Conservation (phyloP, 2,888 invertebrate species). For the Willowsia nigromaculata region DNA sequence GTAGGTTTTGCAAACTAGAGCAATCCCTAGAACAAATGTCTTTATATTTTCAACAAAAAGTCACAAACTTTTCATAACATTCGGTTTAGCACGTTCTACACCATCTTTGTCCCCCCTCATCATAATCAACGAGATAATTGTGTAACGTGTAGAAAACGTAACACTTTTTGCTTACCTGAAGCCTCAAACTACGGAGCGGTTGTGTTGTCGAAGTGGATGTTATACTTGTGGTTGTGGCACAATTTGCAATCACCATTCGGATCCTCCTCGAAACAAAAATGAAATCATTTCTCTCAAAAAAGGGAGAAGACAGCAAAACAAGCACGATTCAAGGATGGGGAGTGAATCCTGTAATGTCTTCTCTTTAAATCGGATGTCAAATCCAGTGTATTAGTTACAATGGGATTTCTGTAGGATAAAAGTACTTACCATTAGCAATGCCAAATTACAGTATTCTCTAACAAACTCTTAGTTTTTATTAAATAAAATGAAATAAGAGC, state of each 20-base stretch:
- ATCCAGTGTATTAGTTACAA: neutral
- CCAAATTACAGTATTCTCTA: neutral
- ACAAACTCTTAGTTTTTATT: neutral
- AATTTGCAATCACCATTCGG: neutral
- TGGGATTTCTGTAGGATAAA: neutral
- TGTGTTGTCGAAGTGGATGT: too few species aligned
- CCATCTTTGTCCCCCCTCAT: neutral
- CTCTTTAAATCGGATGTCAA: neutral
- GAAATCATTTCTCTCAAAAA: neutral
- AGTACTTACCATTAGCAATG: neutral
- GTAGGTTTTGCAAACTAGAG: neutral
- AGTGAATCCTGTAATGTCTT: neutral
- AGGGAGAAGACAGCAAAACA: neutral
- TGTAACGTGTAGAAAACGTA: conserved; percentile 11
- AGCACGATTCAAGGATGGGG: neutral
- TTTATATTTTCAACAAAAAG: neutral
- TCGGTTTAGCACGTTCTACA: conserved; percentile 1
- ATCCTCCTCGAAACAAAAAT: conserved; percentile 23
- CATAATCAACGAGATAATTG: conserved; percentile 9
- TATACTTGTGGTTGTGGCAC: neutral
- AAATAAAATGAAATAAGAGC: neutral
- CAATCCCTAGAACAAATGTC: neutral
- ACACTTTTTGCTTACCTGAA: conserved; percentile 8
- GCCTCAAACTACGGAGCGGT: neutral
- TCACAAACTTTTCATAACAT: conserved; percentile 8